phyloP scores from a whole-genome alignment of 2,888 invertebrate species.

The Cerceris rybyensis region DNA sequence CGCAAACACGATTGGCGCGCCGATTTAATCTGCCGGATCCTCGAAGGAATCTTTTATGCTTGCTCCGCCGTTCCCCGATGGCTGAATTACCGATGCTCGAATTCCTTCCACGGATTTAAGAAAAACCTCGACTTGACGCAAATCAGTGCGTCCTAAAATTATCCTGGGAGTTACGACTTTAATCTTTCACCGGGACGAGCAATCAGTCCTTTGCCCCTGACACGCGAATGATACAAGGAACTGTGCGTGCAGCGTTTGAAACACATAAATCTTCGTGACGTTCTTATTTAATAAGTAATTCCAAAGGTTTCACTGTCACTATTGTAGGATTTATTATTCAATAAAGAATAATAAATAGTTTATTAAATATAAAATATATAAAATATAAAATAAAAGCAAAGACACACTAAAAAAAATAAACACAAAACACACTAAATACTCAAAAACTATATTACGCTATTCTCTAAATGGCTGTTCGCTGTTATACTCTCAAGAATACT shows the following conservation, averaged over 20 bases:
- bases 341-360: no score
- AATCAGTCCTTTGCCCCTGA: slow-evolving; percentile 36
- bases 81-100: slow-evolving; percentile 33
- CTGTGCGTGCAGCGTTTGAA: slow-evolving; percentile 36
- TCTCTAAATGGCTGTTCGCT: no score
- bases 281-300: background rate
- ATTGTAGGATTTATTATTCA: no score
- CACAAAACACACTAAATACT: no score
- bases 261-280: slow-evolving; percentile 4
- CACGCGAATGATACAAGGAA: slow-evolving; percentile 27
- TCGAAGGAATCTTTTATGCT: slow-evolving; percentile 62
- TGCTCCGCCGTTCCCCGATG: slow-evolving; percentile 34
- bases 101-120: slow-evolving; percentile 41
- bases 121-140: slow-evolving; percentile 2
- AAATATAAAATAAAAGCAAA: no score
- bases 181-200: background rate
- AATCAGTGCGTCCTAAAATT: slow-evolving; percentile 32
- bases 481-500: no score
- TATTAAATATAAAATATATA: no score
- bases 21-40: slow-evolving; percentile 71
- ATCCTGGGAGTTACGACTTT: slow-evolving; percentile 34
- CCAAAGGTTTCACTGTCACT: background rate
- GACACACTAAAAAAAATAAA: no score
- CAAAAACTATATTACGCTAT: no score
- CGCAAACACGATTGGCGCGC: slow-evolving; percentile 75